Base-by-base conservation (phyloP, 1,140 invertebrate species). In the Platyscapa corneri region DNA sequence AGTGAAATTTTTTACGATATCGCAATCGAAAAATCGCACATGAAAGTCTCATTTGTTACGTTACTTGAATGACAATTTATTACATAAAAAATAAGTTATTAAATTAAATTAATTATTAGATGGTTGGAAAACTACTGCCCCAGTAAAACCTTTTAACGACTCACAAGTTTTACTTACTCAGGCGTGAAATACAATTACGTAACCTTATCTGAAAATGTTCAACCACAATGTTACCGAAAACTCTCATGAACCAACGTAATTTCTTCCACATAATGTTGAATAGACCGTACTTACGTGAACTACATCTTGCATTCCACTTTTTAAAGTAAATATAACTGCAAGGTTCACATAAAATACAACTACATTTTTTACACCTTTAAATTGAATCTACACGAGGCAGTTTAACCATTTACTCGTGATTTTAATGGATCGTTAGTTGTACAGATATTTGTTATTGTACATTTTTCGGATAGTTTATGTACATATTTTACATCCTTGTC, bases 201-300 rank as follows among this genome's bases (percentile, higher is more conserved):
- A 70, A 70, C 67, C 16, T 70, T 70, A 37, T 70, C 67, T 70
- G 32, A 70, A 70, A 70, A 70, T 32, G 16, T 70, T 37, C n/a
- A 30, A 65, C 67, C 34, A 39, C 34, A 70, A 37, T 70, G 30
- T 67, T 67, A 67, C 30, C 65, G 65, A 67, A 67, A 67, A 67
- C 65, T 67, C 32, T 67, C 65, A 34, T 67, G 32, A 67, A 67
- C 1, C 65, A 23, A 67, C 65, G 18, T 65, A 67, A 67, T 67
- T 34, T 67, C 34, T 70, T 70, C 34, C 32, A 39, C 34, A 70
- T 37, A 70, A 37, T 37, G 16, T 37, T 70, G 12, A 70, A 34
- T 70, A 37, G 67, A 65, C 30, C 30, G 10, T 32, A 65, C 5
- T 65, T 65, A 30, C n/a, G 10, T 60, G 20, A 60, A 27, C 5